Conservation (phyloP, 2,113 vertebrate genomes). For the Anhinga rufa region DNA sequence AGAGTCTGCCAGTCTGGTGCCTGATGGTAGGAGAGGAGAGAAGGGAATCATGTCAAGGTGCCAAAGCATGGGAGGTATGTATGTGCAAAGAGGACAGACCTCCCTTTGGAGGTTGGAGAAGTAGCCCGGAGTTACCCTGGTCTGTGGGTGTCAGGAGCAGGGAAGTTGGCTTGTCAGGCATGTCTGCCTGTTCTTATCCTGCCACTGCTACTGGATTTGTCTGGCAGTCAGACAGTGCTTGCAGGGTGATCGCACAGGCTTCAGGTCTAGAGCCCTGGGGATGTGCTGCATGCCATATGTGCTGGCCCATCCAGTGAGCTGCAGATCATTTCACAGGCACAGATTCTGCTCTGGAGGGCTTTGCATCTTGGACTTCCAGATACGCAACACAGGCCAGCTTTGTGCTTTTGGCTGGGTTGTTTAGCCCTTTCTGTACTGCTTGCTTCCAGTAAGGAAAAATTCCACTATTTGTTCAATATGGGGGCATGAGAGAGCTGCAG, state of each 20-base stretch:
- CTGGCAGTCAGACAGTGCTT: background rate
- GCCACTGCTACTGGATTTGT: background rate
- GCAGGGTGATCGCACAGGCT: background rate
- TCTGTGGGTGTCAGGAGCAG: background rate
- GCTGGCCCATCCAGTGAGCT: background rate
- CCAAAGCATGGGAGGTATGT: rapidly evolving
- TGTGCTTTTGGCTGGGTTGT: background rate
- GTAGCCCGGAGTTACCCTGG: background rate
- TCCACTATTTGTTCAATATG: background rate
- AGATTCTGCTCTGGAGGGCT: background rate
- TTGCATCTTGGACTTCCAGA: background rate
- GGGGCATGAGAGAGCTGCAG: background rate
- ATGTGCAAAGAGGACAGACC: background rate
- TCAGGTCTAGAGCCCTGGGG: background rate
- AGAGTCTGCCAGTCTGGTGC: background rate
- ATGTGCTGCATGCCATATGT: background rate
- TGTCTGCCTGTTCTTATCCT: background rate
- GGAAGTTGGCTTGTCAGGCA: background rate
- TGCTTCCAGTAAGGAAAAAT: background rate
- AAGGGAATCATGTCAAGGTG: background rate
- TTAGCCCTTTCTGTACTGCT: background rate
- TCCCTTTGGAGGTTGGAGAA: background rate
- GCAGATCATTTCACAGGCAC: background rate
- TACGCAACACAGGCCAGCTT: background rate
- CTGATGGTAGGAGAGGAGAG: background rate